Evolutionary conservation across 2,888 invertebrate species (phyloP).

Genomic region (Luperina testacea): DNA sequence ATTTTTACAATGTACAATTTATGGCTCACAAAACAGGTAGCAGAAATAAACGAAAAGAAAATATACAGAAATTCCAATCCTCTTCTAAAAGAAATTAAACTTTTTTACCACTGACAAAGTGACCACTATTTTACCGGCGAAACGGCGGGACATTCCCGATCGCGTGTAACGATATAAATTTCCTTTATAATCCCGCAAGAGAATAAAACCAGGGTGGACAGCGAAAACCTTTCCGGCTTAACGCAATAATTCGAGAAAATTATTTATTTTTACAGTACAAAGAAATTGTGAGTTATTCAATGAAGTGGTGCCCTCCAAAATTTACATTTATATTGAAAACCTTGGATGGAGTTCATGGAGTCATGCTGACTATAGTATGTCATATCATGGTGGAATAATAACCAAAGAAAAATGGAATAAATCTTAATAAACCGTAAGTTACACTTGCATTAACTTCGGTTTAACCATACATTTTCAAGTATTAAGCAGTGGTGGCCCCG

Average conservation of each 20-base stretch:
- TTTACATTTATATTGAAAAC: constrained; percentile 52
- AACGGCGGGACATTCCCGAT: background rate
- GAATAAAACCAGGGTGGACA: constrained; percentile 60
- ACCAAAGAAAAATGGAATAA: background rate
- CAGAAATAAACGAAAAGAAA: background rate
- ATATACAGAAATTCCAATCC: background rate
- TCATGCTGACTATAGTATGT: constrained; percentile 1
- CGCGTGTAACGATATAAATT: constrained; percentile 43
- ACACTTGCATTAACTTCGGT: background rate
- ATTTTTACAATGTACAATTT: background rate
- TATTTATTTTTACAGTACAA: constrained; percentile 25
- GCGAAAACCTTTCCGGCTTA: constrained; percentile 57
- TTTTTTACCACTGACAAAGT: background rate
- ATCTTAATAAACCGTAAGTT: background rate
- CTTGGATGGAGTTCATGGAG: background rate
- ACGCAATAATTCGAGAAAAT: constrained; percentile 28
- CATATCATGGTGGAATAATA: background rate
- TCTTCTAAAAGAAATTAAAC: constrained; percentile 4
- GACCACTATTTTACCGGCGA: constrained; percentile 7
- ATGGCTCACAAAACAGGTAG: background rate
- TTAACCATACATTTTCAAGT: background rate
- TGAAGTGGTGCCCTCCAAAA: constrained; percentile 21
- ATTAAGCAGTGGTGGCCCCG: background rate
- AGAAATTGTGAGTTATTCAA: constrained; percentile 38
- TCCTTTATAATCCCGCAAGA: constrained; percentile 48